Evolutionary conservation across 2,113 vertebrate genomes (phyloP).

Genomic region (Perca schrenkii): DNA sequence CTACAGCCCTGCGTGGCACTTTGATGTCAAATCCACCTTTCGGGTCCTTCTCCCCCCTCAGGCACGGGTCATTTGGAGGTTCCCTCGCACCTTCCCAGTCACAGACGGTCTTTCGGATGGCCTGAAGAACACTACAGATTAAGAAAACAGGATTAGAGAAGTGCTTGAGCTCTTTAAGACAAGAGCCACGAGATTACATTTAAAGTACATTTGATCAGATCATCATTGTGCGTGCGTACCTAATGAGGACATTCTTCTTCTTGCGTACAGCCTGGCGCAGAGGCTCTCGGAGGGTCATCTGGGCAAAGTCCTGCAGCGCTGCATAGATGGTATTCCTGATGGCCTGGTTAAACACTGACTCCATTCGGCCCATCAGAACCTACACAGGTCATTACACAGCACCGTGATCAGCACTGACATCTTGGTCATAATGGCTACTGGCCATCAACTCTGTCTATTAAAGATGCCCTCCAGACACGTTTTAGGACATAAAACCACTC

Average conservation of each 20-base stretch:
- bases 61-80: conserved; percentile 97
- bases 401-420: not conserved
- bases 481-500: not conserved
- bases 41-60: conserved; percentile 98
- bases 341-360: conserved; percentile 99
- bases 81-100: conserved; percentile 98
- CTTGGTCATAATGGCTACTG: not conserved
- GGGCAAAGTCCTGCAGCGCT: conserved; percentile 97
- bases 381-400: conserved; percentile 31
- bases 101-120: conserved; percentile 98
- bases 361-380: conserved; percentile 99
- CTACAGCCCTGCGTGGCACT: conserved; percentile 96
- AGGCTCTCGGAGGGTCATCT: conserved; percentile 94
- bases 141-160: not conserved
- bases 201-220: not conserved
- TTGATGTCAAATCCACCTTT: conserved; percentile 99
- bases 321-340: conserved; percentile 99
- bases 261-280: conserved; percentile 96
- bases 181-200: not conserved
- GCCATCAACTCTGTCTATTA: not conserved
- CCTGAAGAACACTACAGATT: conserved; percentile 93
- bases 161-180: not conserved
- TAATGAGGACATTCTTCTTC: conserved; percentile 99
- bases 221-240: conserved; percentile 77
- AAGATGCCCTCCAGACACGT: not conserved